These are phyloP conservation scores for Cataglyphis cursor DNA, from an alignment of 2,888 invertebrate genomes.

Conservation along the genomic window DNA sequence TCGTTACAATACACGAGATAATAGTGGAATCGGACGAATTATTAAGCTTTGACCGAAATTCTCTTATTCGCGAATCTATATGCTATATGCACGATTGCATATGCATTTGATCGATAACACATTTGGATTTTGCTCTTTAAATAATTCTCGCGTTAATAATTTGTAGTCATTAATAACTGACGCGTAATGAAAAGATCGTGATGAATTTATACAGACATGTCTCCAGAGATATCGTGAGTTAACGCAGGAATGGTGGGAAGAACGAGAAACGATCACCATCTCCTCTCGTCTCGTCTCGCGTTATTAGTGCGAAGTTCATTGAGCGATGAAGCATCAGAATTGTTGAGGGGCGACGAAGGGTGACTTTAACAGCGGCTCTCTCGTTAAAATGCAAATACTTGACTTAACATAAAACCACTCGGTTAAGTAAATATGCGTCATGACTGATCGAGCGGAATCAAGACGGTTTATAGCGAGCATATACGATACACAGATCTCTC, in stretches of 20 bases:
- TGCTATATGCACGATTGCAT: neutral
- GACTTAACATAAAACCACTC: slow-evolving; percentile 81
- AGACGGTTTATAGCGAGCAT: slow-evolving; percentile 5
- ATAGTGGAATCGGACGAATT: neutral
- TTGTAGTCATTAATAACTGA: slow-evolving; percentile 35
- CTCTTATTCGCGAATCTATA: neutral
- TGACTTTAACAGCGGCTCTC: slow-evolving; percentile 73
- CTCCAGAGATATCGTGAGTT: neutral
- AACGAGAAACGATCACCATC: slow-evolving; percentile 32
- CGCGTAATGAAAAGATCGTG: neutral
- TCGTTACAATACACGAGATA: neutral
- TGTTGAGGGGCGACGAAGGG: slow-evolving; percentile 62
- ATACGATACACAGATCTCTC: slow-evolving; percentile 7
- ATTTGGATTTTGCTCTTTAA: slow-evolving; percentile 30
- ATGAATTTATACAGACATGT: slow-evolving; percentile 6
- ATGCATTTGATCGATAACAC: slow-evolving; percentile 24
- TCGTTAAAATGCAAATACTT: slow-evolving; percentile 84
- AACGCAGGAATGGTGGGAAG: slow-evolving; percentile 1
- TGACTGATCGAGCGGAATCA: slow-evolving; percentile 33
- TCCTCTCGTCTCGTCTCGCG: slow-evolving; percentile 41
- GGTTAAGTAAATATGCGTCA: slow-evolving; percentile 79
- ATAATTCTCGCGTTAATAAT: slow-evolving; percentile 24
- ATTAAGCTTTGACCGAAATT: slow-evolving; percentile 27
- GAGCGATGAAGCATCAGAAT: slow-evolving; percentile 67
- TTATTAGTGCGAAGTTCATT: slow-evolving; percentile 68